Evolutionary conservation across 2,113 vertebrate genomes (phyloP), one percentile per base, ranked within the genome.

Genomic region (Petroica traversi): DNA sequence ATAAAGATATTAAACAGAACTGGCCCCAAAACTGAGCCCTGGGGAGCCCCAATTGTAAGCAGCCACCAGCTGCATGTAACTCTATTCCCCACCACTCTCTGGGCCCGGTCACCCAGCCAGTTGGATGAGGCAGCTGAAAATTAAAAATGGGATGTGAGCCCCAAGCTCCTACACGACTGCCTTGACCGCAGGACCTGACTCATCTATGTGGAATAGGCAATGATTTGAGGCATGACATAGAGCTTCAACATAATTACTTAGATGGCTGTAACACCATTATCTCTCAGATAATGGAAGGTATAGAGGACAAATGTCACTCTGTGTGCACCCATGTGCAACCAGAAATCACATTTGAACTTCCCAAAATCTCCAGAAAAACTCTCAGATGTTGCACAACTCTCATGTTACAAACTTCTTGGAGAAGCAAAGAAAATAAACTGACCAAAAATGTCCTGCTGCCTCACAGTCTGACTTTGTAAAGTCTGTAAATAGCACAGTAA

Each of bases 41-140:
- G 57, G 28, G 12, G 14, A 58, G 3, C 26, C 15, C 11, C 25
- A 54, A 19, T 23, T n/a, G 45, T 41, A 38, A 36, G 16, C 2
- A 2, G 26, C 31, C 19, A 9, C 29, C 31, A 83, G 12, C 18
- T 54, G n/a, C 19, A 48, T 54, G n/a, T 48, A 59, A 66, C 25
- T 54, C 28, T 34, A 20, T 46, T 67, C 34, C 20, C 38, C 38
- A 26, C 18, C 45, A n/a, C 23, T 11, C 19, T 78, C 41, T 61
- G 72, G 40, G 40, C 72, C 18, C 0, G 0, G 31, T 0, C 2
- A 38, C 31, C 46, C 54, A 62, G 28, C 34, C 16, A 38, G 33
- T 38, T 62, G 34, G 61, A 63, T 51, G 18, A 58, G 31, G 26
- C 46, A 77, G 34, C 20, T 74, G 54, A 69, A 74, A 74, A 62